phyloP scores from a whole-genome alignment of 2,113 vertebrate species.

The Sturnus vulgaris region DNA sequence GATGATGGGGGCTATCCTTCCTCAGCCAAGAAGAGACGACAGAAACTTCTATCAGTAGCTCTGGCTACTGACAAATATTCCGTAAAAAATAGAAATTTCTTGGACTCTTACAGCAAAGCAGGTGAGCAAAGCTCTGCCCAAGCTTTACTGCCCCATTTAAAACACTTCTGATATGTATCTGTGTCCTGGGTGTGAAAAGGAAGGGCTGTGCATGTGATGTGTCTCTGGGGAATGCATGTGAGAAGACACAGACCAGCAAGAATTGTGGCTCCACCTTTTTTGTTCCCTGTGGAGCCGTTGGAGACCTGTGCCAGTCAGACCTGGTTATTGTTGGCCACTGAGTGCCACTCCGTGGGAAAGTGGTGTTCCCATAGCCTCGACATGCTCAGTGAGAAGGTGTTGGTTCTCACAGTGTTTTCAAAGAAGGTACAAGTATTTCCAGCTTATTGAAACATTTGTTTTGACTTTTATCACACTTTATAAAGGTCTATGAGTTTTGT shows the following conservation, averaged over 20 bases:
- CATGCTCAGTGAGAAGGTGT: background rate
- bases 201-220: background rate
- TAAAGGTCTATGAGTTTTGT: constrained; percentile 40
- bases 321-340: background rate
- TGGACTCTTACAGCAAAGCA: background rate
- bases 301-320: background rate
- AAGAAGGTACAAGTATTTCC: constrained; percentile 9
- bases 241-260: background rate
- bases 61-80: background rate
- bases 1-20: background rate
- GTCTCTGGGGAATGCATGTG: background rate
- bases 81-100: background rate
- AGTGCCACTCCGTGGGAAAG: background rate
- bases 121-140: background rate
- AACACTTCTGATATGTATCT: background rate
- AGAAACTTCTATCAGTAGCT: background rate
- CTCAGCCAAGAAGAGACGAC: background rate
- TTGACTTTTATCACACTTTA: constrained; percentile 8
- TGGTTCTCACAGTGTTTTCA: background rate
- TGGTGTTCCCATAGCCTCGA: rapidly evolving
- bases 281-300: background rate
- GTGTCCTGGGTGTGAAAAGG: background rate
- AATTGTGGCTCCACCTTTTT: background rate
- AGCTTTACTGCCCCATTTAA: background rate
- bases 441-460: constrained; percentile 26